A percentile compares a stretch with the other conserved stretches of the same genome.
These are phyloP conservation scores for Lepus europaeus DNA, from an alignment of 2,113 vertebrate genomes.

Conservation along the genomic window DNA sequence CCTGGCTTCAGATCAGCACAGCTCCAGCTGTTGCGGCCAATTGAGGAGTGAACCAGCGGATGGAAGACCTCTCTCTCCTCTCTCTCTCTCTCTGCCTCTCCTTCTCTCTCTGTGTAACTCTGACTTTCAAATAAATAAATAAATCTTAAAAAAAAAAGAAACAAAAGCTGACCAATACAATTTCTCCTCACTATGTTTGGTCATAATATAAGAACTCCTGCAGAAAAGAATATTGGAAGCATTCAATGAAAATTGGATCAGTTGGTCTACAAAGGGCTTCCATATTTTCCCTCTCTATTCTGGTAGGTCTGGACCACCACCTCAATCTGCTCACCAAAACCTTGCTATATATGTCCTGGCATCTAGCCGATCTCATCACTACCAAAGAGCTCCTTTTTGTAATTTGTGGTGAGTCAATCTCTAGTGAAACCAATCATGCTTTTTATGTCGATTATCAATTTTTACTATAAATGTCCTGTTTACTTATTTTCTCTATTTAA, in stretches of 20 bases:
- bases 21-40: too few species aligned
- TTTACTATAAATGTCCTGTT: neutral
- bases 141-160: too few species aligned
- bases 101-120: too few species aligned
- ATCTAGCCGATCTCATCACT: neutral
- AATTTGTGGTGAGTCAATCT: neutral
- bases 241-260: neutral
- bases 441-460: slow-evolving; percentile 34
- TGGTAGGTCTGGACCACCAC: accelerated
- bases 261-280: neutral
- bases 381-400: neutral
- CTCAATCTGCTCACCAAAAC: neutral
- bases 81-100: too few species aligned
- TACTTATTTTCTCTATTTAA: neutral
- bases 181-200: neutral
- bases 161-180: too few species aligned
- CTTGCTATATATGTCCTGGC: neutral
- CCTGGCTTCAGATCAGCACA: too few species aligned
- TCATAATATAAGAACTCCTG: neutral
- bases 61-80: too few species aligned
- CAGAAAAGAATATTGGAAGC: neutral
- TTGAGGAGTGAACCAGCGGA: too few species aligned
- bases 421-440: neutral
- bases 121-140: too few species aligned
- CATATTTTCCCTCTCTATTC: neutral